Conservation (phyloP, 2,888 invertebrate genomes). For the Ormyrus thymus region DNA sequence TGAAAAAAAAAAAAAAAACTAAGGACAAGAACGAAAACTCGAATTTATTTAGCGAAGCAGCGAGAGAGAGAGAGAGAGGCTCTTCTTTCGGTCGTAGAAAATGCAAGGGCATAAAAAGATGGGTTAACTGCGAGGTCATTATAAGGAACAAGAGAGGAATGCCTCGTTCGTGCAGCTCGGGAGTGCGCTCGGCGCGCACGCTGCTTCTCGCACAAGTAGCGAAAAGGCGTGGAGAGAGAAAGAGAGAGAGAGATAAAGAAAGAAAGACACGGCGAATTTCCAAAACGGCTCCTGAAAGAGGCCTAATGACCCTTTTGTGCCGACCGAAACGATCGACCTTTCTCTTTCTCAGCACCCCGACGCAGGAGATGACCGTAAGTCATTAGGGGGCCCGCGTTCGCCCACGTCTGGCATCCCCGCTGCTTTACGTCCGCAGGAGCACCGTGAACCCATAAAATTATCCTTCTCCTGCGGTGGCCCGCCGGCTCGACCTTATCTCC, state of each 20-base stretch:
- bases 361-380: conserved; percentile 59
- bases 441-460: conserved; percentile 62
- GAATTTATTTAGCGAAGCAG: too few relatives aligned
- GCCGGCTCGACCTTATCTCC: conserved; percentile 10
- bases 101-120: background rate
- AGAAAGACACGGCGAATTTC: conserved; percentile 20
- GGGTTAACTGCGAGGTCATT: conserved; percentile 15
- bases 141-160: conserved; percentile 38
- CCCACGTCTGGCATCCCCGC: conserved; percentile 60
- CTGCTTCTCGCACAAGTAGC: background rate
- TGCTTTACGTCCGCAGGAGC: conserved; percentile 58
- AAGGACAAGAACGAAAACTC: too few relatives aligned
- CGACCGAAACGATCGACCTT: conserved; percentile 40
- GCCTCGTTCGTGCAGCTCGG: conserved; percentile 22
- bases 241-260: too few relatives aligned
- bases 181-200: background rate
- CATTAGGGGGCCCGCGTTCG: conserved; percentile 56
- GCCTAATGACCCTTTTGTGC: conserved; percentile 52
- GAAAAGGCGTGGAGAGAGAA: background rate
- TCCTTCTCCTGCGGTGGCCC: conserved; percentile 56
- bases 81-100: too few relatives aligned
- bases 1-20: too few relatives aligned
- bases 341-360: conserved; percentile 8
- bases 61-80: too few relatives aligned
- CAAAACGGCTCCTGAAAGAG: conserved; percentile 39